A percentile compares a stretch with the other conserved stretches of the same genome.
Evolutionary conservation across 2,113 vertebrate species (phyloP).

Genomic region (Ptychochromis oligacanthus): DNA sequence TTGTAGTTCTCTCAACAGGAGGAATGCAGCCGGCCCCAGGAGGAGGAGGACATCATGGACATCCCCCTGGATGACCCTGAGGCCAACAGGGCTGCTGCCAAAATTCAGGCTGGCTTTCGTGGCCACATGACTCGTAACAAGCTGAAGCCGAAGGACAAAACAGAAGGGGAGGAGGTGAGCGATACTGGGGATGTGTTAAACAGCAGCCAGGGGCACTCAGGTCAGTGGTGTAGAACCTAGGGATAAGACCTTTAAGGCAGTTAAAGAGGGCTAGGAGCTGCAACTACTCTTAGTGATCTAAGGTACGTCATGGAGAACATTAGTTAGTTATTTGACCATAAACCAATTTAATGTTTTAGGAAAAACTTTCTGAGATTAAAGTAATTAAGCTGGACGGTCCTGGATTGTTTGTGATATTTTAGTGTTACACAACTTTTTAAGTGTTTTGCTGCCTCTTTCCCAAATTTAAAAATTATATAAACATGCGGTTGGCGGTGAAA

Average conservation of each 20-base stretch:
- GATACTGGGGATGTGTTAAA: slow-evolving; percentile 82
- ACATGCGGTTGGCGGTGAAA: neutral
- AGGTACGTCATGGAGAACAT: slow-evolving; percentile 32
- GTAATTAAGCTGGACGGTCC: no score
- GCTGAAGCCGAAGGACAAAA: slow-evolving; percentile 93
- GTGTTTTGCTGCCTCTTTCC: neutral
- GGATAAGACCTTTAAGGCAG: slow-evolving; percentile 38
- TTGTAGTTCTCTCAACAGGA: slow-evolving; percentile 78
- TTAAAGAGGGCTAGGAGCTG: slow-evolving; percentile 12
- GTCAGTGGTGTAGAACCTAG: slow-evolving; percentile 60
- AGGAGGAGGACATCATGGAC: slow-evolving; percentile 94
- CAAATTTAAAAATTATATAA: neutral
- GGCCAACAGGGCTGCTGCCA: slow-evolving; percentile 94
- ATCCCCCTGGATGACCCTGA: slow-evolving; percentile 95
- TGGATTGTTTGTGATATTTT: neutral
- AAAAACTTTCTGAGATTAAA: no score
- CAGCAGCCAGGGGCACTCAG: slow-evolving; percentile 72
- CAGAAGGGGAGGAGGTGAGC: slow-evolving; percentile 86
- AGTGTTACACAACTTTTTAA: neutral
- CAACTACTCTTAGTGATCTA: neutral
- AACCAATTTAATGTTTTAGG: neutral
- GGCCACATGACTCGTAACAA: slow-evolving; percentile 99
- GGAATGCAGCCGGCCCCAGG: slow-evolving; percentile 88
- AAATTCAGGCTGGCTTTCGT: slow-evolving; percentile 97
- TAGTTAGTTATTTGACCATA: neutral